phyloP scores from a whole-genome alignment of 1,140 invertebrate genomes.

The Pantala flavescens region DNA sequence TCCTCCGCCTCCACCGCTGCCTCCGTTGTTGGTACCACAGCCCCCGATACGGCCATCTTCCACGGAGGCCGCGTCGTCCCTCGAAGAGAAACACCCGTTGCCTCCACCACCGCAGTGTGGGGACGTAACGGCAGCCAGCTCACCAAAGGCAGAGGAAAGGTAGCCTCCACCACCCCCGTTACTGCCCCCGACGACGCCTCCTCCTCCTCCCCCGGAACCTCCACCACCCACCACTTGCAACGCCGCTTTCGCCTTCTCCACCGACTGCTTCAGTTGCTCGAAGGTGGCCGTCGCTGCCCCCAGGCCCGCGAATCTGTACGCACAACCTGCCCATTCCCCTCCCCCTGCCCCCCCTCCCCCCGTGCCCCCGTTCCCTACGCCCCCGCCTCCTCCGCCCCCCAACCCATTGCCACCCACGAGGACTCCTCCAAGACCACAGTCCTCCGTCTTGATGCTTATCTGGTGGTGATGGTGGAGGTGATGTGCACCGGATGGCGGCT shows the following conservation, averaged over 20 bases:
- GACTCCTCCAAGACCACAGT: constrained; percentile 30
- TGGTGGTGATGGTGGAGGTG: background rate
- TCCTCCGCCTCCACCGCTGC: constrained; percentile 18
- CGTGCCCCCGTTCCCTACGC: constrained; percentile 30
- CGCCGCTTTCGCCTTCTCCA: constrained; percentile 78
- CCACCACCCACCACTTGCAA: constrained; percentile 43
- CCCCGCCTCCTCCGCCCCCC: constrained; percentile 49
- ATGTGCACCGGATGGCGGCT: background rate
- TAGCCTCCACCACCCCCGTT: constrained; percentile 31
- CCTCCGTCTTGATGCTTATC: constrained; percentile 41
- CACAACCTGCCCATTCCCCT: constrained; percentile 51
- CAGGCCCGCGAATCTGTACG: constrained; percentile 47
- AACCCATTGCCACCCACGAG: constrained; percentile 37
- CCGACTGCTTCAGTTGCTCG: constrained; percentile 76
- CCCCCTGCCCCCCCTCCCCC: constrained; percentile 35
- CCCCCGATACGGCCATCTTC: constrained; percentile 16
- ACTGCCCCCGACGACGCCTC: constrained; percentile 29
- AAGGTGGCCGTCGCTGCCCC: constrained; percentile 61
- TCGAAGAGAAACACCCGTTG: constrained; percentile 26
- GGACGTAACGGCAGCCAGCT: constrained; percentile 21
- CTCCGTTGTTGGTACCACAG: constrained; percentile 12
- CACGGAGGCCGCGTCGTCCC: constrained; percentile 17
- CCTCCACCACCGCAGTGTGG: constrained; percentile 15
- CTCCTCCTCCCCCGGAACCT: constrained; percentile 34
- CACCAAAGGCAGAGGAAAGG: constrained; percentile 27